Base-by-base conservation (phyloP, 2,113 vertebrate genomes). In the Argyrosomus japonicus region DNA sequence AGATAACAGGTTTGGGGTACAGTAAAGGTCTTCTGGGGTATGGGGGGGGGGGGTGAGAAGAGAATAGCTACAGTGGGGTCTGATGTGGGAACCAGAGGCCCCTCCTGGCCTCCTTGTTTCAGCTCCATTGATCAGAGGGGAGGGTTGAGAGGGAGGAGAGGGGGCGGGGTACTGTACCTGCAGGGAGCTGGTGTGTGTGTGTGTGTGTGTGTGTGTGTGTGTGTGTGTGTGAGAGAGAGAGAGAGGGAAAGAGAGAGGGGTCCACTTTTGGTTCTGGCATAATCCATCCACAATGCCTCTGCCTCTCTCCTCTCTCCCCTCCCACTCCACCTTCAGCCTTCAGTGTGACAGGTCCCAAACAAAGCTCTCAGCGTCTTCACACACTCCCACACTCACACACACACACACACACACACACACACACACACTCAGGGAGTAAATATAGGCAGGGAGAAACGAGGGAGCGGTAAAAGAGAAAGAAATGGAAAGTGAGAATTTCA, bases 51-150 rank as follows among this genome's bases (percentile, higher is more conserved):
- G 60, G 75, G 40, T 68, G 75, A 50, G 93, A 93, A 89, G 87
- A 95, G 93, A 93, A 92, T 92, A 91, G 95, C 94, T 81, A 74
- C 72, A 92, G 95, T 93, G 94, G 92, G 92, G 70, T 86, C 74
- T 61, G 57, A 82, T 91, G 89, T 91, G 90, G 95, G 94, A 94
- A 95, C 94, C 95, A 90, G 95, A 94, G 94, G 93, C 94, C 94
- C 94, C 92, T 93, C 93, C 94, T 93, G 89, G 92, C 93, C 95
- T 95, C 95, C 95, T 94, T 93, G 95, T 96, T 97, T 96, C 94
- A 95, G 95, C 94, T 97, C 95, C 81, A 93, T 94, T 95, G 96
- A 96, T 96, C 96, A 96, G 96, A 96, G 86, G 78, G 88, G 63
- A 82, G 72, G 75, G 54, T 60, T 57, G 63, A 94, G 94, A 93